Evolutionary conservation across 2,888 invertebrate genomes (phyloP), one percentile per base, ranked within the genome.

Genomic region (Xestia rhomboidea): DNA sequence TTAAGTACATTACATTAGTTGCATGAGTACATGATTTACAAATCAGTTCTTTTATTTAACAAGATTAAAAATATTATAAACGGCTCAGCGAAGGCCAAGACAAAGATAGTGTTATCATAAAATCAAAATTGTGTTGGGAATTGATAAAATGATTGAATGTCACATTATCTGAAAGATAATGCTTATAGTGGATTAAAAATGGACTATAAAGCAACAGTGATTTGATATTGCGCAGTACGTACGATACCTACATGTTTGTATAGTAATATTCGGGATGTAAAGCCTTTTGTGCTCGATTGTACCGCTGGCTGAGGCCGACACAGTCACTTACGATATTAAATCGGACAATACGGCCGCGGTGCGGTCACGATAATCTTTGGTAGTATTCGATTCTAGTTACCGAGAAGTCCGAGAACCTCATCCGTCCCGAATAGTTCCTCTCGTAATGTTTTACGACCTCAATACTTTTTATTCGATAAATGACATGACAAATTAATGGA

Each of bases 401-500:
- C 92, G 90, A 93, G 95, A 94, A 90, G 80, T 81, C 95, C 92
- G 90, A 93, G 95, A 94, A 90, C 81, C 82, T 73, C 89, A 89
- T 81, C 86, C 89, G 87, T 90, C 87, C 91, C 91, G 91, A 90
- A 93, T 93, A 93, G 90, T 92, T 90, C 87, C 88, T 90, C 88
- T 90, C 82, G 90, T 91, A 92, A 93, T 92, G 91, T 93, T 92
- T 92, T 92, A 93, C 91, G 90, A 92, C 90, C 90, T 91, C 91
- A 90, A 92, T 88, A 81, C 85, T 93, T 95, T 88, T 94, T 93
- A 92, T 95, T 92, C 94, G 92, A 93, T 93, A 96, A 95, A 96
- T 96, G 95, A 96, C 96, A 96, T 96, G 96, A 96, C 96, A 96
- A 96, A 96, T 96, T 96, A 96, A 96, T 96, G 96, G 96, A 96